Conservation (phyloP, 2,113 vertebrate species). For the Nibea coibor region DNA sequence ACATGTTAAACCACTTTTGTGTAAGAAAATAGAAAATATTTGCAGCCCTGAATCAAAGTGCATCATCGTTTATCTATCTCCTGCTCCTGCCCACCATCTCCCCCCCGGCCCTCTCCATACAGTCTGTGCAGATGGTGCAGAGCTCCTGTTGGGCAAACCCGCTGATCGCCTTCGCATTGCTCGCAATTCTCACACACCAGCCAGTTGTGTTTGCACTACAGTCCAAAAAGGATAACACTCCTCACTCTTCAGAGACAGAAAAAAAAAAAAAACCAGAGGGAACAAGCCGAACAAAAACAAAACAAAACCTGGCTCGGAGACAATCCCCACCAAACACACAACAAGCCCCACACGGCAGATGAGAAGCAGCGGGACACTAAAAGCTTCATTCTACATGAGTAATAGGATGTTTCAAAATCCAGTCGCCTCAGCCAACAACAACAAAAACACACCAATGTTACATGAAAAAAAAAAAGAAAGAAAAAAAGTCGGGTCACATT, state of each 20-base stretch:
- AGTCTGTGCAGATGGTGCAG: conserved; percentile 48
- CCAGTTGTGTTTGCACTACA: conserved; percentile 51
- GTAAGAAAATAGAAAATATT: not conserved
- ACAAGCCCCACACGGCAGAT: conserved; percentile 34
- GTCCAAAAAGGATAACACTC: conserved; percentile 40
- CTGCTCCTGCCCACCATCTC: not conserved
- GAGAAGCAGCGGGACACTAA: conserved; percentile 19
- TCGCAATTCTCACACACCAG: conserved; percentile 35
- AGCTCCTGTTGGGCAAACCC: conserved; percentile 33
- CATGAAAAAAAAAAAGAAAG: not conserved
- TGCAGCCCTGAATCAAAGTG: not conserved
- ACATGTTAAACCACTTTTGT: not conserved
- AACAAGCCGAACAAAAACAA: conserved; percentile 42
- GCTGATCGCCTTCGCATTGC: conserved; percentile 40
- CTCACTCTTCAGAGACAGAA: conserved; percentile 10
- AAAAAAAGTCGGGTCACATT: not conserved
- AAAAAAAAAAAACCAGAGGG: conserved; percentile 32
- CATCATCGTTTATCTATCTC: not conserved
- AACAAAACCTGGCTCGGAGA: conserved; percentile 54
- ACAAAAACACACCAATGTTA: conserved; percentile 42
- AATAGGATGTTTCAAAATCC: conserved; percentile 47
- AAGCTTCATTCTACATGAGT: conserved; percentile 35
- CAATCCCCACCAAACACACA: conserved; percentile 40
- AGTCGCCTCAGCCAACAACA: conserved; percentile 33
- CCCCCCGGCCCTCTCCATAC: not conserved